These are phyloP conservation scores for Xylocopa sonorina DNA, from an alignment of 1,140 invertebrate species.

Conservation along the genomic window DNA sequence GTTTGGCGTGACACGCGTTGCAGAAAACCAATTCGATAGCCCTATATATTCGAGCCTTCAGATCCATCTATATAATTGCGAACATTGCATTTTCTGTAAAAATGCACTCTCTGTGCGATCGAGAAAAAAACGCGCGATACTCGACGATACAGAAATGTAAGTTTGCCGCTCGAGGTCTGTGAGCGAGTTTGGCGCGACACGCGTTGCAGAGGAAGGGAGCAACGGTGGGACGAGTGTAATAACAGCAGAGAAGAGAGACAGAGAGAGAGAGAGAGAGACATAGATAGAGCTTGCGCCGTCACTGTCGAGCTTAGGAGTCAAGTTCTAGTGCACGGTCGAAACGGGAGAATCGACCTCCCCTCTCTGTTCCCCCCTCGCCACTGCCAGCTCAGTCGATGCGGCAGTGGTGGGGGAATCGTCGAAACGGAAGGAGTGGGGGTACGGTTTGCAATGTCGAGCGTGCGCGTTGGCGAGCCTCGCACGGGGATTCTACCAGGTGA, in stretches of 20 bases:
- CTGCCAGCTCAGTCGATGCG: constrained; percentile 22
- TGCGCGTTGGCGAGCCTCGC: constrained; percentile 48
- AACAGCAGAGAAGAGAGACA: background rate
- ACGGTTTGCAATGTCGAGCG: constrained; percentile 61
- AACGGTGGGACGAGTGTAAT: too few relatives aligned
- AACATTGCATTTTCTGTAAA: too few relatives aligned
- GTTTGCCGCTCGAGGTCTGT: constrained; percentile 40
- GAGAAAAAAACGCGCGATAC: too few relatives aligned
- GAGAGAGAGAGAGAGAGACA: constrained; percentile 18
- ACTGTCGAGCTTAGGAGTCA: constrained; percentile 67
- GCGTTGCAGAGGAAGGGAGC: background rate
- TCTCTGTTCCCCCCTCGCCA: background rate
- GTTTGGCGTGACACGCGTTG: constrained; percentile 5
- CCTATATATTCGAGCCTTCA: too few relatives aligned
- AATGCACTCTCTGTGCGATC: too few relatives aligned
- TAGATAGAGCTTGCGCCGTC: constrained; percentile 59
- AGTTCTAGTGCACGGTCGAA: constrained; percentile 69
- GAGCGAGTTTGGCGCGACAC: constrained; percentile 28
- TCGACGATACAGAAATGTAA: constrained; percentile 53
- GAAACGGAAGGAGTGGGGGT: background rate
- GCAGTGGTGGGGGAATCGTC: constrained; percentile 24
- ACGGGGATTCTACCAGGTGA: constrained; percentile 64
- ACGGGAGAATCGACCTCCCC: constrained; percentile 64
- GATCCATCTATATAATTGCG: background rate
- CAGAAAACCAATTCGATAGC: too few relatives aligned